Evolutionary conservation across 2,888 invertebrate genomes (phyloP), one percentile per base, ranked within the genome.

Genomic region (Sinotaia quadrata): DNA sequence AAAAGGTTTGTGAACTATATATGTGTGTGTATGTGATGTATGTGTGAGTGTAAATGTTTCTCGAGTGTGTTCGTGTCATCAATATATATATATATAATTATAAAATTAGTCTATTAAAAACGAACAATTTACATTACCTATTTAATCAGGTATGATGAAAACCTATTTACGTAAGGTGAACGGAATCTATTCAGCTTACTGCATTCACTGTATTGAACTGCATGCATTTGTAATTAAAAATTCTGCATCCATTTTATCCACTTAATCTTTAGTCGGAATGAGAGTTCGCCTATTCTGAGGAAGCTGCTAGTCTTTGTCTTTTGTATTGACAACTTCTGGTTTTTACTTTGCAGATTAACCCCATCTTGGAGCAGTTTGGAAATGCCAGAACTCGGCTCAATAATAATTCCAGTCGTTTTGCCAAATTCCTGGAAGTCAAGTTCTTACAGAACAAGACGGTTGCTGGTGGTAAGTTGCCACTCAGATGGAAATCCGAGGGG

Each of bases 381-480:
- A 81, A 81, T 68, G 82, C 82, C 29, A 74, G 75, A 54, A 87
- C 81, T 1, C 56, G 56, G 3, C 74, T 81, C 71, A 82, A 82
- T 58, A 68, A 70, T n/a, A 83, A 83, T 57, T 83, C 83, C 27
- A 81, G 81, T 37, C 73, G 83, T 67, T 84, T 82, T 69, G 83
- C 80, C 21, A 87, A 87, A 68, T 87, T 80, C 69, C 75, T 87
- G 15, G 82, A 86, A 59, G 73, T 87, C 5, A 73, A 75, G 37
- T 87, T 87, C 66, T 75, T 77, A 27, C 49, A 56, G 4, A 67
- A 79, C n/a, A 84, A 84, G 12, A 72, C 74, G 31, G 77, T 87
- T 8, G 60, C 72, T 15, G 84, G 85, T 72, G 85, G 86, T 86
- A 60, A 41, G 76, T 69, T n/a, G n/a, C n/a, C n/a, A n/a, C n/a